A percentile compares a stretch with the other conserved stretches of the same genome.
Evolutionary conservation across 2,113 vertebrate genomes (phyloP).

Genomic region (Oxyura jamaicensis): DNA sequence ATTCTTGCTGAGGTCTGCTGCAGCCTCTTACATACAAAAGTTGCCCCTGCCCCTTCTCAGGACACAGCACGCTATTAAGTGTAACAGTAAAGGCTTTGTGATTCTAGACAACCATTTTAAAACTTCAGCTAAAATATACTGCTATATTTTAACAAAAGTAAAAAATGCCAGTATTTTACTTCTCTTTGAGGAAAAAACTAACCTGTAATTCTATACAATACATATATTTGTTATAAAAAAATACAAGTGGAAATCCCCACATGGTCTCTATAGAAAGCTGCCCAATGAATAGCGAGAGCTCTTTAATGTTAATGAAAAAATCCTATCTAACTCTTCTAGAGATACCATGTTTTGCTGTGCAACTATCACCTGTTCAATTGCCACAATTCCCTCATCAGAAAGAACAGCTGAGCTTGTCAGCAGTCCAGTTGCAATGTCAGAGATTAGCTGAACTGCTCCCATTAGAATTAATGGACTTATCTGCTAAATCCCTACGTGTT

Average conservation of each 20-base stretch:
- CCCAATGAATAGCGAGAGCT: neutral
- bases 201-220: neutral
- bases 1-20: neutral
- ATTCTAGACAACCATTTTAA: neutral
- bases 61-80: accelerated
- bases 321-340: neutral
- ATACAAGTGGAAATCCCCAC: neutral
- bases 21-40: neutral
- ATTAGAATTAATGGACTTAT: slow-evolving; percentile 11
- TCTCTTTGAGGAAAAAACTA: neutral
- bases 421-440: slow-evolving; percentile 10
- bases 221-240: neutral
- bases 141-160: neutral
- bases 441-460: slow-evolving; percentile 48
- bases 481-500: neutral
- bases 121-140: neutral
- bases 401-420: slow-evolving; percentile 34
- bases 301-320: slow-evolving; percentile 48
- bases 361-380: neutral
- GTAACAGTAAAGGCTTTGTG: neutral
- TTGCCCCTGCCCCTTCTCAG: neutral
- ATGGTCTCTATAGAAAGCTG: neutral
- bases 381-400: slow-evolving; percentile 3
- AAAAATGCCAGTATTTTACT: neutral
- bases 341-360: neutral